Evolutionary conservation across 2,797 vertebrate species (phyloP).

Genomic region (Macropodus opercularis): DNA sequence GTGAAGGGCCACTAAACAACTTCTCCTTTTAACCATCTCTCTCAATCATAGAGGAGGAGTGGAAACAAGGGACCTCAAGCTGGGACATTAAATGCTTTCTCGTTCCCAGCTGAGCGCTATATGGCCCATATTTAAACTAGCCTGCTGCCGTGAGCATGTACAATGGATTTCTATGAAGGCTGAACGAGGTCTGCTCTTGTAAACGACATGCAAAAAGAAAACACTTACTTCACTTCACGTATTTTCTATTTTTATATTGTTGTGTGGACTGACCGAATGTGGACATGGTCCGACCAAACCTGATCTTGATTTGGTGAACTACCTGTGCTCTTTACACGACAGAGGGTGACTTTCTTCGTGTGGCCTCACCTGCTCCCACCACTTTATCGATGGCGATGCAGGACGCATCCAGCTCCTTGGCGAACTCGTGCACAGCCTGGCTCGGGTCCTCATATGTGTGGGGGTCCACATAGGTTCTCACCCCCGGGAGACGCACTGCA

Average conservation of each 20-base stretch:
- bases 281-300: no score
- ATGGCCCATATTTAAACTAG: constrained; percentile 48
- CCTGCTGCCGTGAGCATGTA: constrained; percentile 39
- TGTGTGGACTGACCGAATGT: background rate
- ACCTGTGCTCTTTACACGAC: no score
- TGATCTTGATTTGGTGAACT: no score
- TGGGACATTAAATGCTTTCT: constrained; percentile 68
- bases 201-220: constrained; percentile 12
- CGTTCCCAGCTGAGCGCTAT: constrained; percentile 66
- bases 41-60: constrained; percentile 24
- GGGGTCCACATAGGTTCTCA: constrained; percentile 95
- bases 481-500: constrained; percentile 93
- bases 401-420: constrained; percentile 93
- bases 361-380: constrained; percentile 92
- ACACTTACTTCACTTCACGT: constrained; percentile 1
- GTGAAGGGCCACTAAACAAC: constrained; percentile 7
- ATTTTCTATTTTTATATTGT: background rate
- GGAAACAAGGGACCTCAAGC: constrained; percentile 55
- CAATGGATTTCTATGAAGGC: constrained; percentile 13
- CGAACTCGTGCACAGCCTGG: constrained; percentile 97
- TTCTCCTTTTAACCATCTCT: constrained; percentile 31
- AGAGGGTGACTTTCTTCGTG: no score
- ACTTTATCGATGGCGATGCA: constrained; percentile 97
- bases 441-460: constrained; percentile 97
- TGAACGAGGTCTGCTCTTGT: background rate